Evolutionary conservation across 2,797 vertebrate species (phyloP).

Genomic region (Coranthus polyacanthus): DNA sequence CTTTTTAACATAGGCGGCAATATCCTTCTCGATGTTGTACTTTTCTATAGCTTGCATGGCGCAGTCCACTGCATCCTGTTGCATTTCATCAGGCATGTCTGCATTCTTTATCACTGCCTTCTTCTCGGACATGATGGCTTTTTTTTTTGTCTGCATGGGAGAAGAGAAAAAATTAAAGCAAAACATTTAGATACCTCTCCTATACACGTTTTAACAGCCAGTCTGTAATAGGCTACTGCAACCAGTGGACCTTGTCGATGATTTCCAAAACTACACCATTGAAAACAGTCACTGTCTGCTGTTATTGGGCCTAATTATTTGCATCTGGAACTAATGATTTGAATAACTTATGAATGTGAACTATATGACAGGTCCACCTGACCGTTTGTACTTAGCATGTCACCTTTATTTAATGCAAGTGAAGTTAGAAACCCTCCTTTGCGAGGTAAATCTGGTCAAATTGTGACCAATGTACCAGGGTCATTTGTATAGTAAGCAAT

Average conservation of each 20-base stretch:
- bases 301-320: background rate
- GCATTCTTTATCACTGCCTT: conserved; percentile 99
- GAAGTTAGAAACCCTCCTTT: too few species aligned
- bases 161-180: background rate
- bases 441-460: too few species aligned
- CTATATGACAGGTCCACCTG: too few species aligned
- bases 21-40: conserved; percentile 99
- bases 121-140: conserved; percentile 94
- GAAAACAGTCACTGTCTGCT: background rate
- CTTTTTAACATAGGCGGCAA: conserved; percentile 98
- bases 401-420: too few species aligned
- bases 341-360: too few species aligned
- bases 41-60: conserved; percentile 99
- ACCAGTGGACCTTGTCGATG: background rate
- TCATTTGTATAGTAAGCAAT: too few species aligned
- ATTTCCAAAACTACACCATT: too few species aligned
- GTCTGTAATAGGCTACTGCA: background rate
- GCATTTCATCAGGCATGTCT: conserved; percentile 99
- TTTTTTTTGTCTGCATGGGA: conserved; percentile 28
- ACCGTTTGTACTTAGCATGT: too few species aligned
- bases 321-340: background rate
- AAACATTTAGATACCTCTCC: background rate
- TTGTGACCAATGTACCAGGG: too few species aligned
- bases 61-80: conserved; percentile 98
- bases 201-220: background rate